phyloP scores from a whole-genome alignment of 1,140 invertebrate genomes.

The Caenorhabditis tropicalis region DNA sequence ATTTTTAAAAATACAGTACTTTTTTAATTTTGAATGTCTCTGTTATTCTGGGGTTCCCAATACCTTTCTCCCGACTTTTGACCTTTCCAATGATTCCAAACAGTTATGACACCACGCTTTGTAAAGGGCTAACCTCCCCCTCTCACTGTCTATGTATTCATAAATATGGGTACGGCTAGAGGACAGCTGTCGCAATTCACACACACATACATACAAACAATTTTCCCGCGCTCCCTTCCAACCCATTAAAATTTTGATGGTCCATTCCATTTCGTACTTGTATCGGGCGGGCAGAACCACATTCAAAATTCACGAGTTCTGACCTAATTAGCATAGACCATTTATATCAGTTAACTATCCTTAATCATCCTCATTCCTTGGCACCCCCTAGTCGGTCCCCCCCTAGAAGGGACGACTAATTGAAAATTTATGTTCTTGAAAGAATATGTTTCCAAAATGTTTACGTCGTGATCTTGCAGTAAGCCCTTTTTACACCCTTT shows the following conservation, averaged over 20 bases:
- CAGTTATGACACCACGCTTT: neutral
- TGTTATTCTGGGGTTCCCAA: no score
- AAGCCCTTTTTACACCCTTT: conserved; percentile 18
- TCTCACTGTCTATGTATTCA: neutral
- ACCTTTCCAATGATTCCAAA: neutral
- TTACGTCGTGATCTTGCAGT: neutral
- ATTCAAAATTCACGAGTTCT: neutral
- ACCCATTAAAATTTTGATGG: conserved; percentile 33
- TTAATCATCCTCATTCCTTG: neutral
- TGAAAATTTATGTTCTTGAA: conserved; percentile 30
- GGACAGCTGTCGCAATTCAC: conserved; percentile 27
- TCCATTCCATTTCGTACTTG: neutral
- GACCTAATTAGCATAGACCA: neutral
- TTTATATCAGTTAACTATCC: neutral
- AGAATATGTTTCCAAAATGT: conserved; percentile 4
- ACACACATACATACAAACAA: neutral
- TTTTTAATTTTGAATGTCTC: no score
- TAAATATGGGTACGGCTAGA: neutral
- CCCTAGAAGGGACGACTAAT: neutral
- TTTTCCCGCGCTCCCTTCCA: neutral
- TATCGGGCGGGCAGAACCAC: neutral
- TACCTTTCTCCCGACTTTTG: no score
- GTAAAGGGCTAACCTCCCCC: no score
- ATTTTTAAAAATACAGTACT: no score
- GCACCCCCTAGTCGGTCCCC: no score